Conservation (phyloP, 2,797 vertebrate species). For the Meriones psammophilus region DNA sequence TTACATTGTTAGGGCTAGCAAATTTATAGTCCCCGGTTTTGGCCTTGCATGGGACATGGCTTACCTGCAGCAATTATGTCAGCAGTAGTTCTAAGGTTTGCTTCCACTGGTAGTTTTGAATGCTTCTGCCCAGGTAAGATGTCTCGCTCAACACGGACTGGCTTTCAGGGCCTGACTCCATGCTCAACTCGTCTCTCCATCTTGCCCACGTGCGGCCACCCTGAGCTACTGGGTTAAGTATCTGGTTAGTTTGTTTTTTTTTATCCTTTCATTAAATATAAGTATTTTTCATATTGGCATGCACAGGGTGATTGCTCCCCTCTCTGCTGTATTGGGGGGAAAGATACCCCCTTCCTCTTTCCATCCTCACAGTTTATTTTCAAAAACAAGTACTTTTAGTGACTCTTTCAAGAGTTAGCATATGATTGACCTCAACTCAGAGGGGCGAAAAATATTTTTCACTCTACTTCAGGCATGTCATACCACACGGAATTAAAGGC, state of each 20-base stretch:
- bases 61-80: not conserved
- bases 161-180: not conserved
- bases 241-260: not conserved
- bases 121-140: not conserved
- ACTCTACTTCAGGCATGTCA: not conserved
- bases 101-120: not conserved
- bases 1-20: slow-evolving; percentile 1
- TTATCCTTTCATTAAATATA: not conserved
- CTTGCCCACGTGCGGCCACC: not conserved
- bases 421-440: slow-evolving; percentile 34
- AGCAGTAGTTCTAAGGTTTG: not conserved
- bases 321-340: not conserved
- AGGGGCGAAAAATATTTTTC: slow-evolving; percentile 47
- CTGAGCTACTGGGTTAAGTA: not conserved
- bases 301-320: not conserved
- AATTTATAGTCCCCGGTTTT: slow-evolving; percentile 12
- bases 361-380: slow-evolving; percentile 35
- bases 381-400: not conserved
- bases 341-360: not conserved
- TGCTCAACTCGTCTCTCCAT: not conserved
- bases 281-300: not conserved
- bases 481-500: slow-evolving; percentile 29
- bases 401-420: slow-evolving; percentile 12
- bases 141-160: not conserved
- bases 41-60: not conserved